Percentiles rank a stretch among this genome's conserved stretches.
Evolutionary conservation across 2,888 invertebrate genomes (phyloP).

Genomic region (Venusia cambrica): DNA sequence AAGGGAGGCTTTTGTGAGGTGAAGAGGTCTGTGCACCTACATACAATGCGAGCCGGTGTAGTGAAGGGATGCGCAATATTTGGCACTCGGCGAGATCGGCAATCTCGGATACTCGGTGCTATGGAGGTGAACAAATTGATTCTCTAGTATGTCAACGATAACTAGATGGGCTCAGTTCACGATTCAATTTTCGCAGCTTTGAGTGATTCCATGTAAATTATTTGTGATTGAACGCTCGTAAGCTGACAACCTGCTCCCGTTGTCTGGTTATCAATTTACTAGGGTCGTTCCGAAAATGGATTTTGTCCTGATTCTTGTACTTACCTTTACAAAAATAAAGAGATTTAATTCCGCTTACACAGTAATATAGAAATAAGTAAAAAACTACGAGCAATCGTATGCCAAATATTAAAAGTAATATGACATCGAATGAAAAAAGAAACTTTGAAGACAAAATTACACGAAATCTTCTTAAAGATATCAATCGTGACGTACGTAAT

Average conservation of each 20-base stretch:
- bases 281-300: constrained; percentile 14
- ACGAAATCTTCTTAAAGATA: too few species aligned
- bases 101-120: constrained; percentile 55
- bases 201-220: constrained; percentile 36
- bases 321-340: constrained; percentile 43
- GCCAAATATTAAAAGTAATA: too few species aligned
- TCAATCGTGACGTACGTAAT: too few species aligned
- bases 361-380: constrained; percentile 6
- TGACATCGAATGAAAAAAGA: too few species aligned
- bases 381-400: too few species aligned
- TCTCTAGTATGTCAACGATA: constrained; percentile 43
- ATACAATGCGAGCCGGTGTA: constrained; percentile 66
- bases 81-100: constrained; percentile 53
- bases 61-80: constrained; percentile 54
- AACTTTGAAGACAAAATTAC: too few species aligned
- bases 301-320: constrained; percentile 19
- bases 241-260: constrained; percentile 20
- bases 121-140: constrained; percentile 58
- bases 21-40: constrained; percentile 73
- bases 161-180: constrained; percentile 43
- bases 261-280: constrained; percentile 13
- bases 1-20: constrained; percentile 74
- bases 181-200: constrained; percentile 49
- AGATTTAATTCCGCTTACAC: constrained; percentile 6
- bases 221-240: constrained; percentile 30